Percentiles rank a stretch among this genome's conserved stretches.
These are phyloP conservation scores for Calcarius lapponicus DNA, from an alignment of 2,797 vertebrate genomes.

Conservation along the genomic window DNA sequence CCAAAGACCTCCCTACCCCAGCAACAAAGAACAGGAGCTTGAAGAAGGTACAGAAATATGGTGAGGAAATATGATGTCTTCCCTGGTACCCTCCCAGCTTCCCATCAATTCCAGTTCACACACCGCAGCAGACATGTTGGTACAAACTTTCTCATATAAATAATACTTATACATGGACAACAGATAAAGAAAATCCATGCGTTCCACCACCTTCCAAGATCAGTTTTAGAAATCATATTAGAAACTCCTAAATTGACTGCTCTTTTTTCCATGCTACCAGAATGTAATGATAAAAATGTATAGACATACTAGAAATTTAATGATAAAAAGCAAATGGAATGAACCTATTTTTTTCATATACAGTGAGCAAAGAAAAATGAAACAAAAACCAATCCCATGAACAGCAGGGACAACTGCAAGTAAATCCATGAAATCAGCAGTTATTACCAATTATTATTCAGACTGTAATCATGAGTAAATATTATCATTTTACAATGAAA, in stretches of 20 bases:
- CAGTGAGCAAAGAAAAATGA: not conserved
- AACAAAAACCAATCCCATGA: not conserved
- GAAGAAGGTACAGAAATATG: not conserved
- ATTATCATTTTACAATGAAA: not conserved
- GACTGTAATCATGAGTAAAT: not conserved
- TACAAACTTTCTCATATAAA: not conserved
- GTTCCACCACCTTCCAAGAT: not conserved
- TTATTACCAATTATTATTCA: not conserved
- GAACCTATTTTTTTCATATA: not conserved
- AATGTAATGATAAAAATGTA: not conserved
- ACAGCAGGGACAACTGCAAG: not conserved
- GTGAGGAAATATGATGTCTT: accelerated
- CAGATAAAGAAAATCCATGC: not conserved
- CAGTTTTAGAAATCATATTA: not conserved
- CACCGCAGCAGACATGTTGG: not conserved
- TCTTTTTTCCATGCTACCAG: not conserved
- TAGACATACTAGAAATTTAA: not conserved
- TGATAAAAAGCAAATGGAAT: not conserved
- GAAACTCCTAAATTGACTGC: not conserved
- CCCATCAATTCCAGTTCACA: not conserved
- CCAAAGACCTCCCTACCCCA: not conserved
- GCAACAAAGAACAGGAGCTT: not conserved
- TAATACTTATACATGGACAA: not conserved
- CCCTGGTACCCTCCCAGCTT: not conserved
- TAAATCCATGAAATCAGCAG: not conserved